These are phyloP conservation scores for Hyperoplus immaculatus DNA, from an alignment of 2,797 vertebrate species.

Conservation along the genomic window DNA sequence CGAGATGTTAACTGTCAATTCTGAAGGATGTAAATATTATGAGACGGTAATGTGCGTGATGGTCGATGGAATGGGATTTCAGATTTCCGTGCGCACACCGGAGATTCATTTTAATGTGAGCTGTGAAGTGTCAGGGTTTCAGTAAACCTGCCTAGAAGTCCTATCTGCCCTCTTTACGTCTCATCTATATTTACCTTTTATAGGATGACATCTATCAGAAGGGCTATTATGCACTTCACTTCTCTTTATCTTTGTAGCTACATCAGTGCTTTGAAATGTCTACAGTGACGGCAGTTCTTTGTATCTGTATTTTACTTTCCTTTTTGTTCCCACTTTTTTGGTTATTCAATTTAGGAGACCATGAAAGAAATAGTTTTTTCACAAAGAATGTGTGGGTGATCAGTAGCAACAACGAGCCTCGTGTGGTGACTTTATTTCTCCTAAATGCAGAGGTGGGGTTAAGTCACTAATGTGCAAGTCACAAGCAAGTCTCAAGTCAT, in stretches of 20 bases:
- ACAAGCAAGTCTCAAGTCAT: too few relatives aligned
- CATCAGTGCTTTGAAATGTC: conserved; percentile 2
- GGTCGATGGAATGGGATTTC: conserved; percentile 39
- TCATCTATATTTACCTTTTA: conserved; percentile 29
- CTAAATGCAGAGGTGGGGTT: too few relatives aligned
- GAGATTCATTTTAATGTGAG: conserved; percentile 32
- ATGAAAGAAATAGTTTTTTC: neutral
- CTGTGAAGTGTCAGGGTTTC: conserved; percentile 34
- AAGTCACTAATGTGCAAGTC: too few relatives aligned
- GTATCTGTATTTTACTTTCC: conserved; percentile 11
- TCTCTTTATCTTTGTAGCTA: conserved; percentile 24
- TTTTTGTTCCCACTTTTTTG: conserved; percentile 11
- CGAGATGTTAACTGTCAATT: conserved; percentile 53
- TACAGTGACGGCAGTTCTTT: conserved; percentile 4
- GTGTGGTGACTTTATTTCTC: neutral
- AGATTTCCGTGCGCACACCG: conserved; percentile 26
- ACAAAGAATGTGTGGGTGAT: neutral
- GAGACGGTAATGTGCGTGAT: conserved; percentile 48
- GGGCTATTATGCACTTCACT: conserved; percentile 16
- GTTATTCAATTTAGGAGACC: conserved; percentile 1
- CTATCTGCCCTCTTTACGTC: conserved; percentile 30
- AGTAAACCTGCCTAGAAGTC: conserved; percentile 28
- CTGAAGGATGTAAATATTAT: conserved; percentile 63
- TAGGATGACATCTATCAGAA: conserved; percentile 35
- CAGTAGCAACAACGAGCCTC: neutral